Conservation (phyloP, 2,113 vertebrate species). For the Rousettus leschenaultii region DNA sequence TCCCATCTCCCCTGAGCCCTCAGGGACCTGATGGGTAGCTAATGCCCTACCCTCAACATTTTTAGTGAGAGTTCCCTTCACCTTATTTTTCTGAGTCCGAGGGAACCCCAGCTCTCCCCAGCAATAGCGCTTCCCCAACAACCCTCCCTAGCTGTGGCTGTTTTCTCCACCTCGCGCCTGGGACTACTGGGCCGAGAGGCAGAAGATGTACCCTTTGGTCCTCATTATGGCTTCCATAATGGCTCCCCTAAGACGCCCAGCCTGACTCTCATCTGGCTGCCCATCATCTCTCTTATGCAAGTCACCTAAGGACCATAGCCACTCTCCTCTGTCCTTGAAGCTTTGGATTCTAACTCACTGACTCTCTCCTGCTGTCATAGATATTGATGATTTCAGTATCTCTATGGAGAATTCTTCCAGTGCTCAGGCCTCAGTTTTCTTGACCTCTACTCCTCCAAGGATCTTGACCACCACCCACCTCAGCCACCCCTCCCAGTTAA, state of each 20-base stretch:
- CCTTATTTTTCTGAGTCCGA: not conserved
- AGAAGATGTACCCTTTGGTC: not conserved
- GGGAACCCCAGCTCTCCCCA: not conserved
- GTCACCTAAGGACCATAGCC: not conserved
- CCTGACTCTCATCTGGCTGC: no score
- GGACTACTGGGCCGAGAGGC: not conserved
- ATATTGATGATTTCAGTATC: not conserved
- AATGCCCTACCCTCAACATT: not conserved
- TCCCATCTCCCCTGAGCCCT: not conserved
- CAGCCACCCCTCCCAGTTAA: not conserved
- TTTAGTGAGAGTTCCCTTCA: not conserved
- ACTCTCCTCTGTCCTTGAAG: not conserved
- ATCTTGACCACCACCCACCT: not conserved
- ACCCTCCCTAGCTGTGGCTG: not conserved
- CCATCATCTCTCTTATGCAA: not conserved
- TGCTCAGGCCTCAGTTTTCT: not conserved
- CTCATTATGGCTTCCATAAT: not conserved
- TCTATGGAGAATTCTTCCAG: not conserved
- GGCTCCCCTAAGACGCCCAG: not conserved
- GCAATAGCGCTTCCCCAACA: not conserved
- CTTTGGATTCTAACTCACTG: not conserved
- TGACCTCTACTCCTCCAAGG: not conserved
- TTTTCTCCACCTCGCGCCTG: not conserved
- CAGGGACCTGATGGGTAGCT: not conserved
- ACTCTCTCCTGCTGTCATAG: not conserved